Evolutionary conservation across 2,797 vertebrate genomes (phyloP).

Genomic region (Pteropus rufus): DNA sequence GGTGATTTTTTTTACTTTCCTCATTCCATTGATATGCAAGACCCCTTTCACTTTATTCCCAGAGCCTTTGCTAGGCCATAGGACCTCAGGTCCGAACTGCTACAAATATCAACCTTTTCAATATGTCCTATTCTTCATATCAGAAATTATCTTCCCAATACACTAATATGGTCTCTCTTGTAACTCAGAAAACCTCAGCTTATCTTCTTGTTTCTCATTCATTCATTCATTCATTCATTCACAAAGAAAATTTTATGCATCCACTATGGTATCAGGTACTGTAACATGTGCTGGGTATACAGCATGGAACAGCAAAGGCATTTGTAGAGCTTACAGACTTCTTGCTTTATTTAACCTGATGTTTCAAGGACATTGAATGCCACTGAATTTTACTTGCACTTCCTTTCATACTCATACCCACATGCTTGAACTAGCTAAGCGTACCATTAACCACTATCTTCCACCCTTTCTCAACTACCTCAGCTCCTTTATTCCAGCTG

Average conservation of each 20-base stretch:
- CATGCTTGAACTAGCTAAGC: not conserved
- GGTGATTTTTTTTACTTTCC: not conserved
- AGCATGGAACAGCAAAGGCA: not conserved
- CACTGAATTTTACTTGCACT: not conserved
- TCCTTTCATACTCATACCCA: not conserved
- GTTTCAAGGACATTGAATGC: not conserved
- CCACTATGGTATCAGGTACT: not conserved
- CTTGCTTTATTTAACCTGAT: not conserved
- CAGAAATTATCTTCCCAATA: not conserved
- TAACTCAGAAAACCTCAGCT: not conserved
- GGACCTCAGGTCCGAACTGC: not conserved
- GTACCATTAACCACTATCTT: not conserved
- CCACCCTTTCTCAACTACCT: not conserved
- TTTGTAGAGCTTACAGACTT: not conserved
- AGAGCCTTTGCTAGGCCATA: not conserved
- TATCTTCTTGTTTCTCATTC: not conserved
- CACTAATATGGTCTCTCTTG: not conserved
- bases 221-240: not conserved
- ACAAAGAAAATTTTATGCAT: not conserved
- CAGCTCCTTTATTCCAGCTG: not conserved
- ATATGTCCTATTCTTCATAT: not conserved
- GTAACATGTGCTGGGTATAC: accelerated
- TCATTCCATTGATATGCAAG: not conserved
- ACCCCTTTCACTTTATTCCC: not conserved
- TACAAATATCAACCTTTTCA: not conserved